A percentile compares a stretch with the other conserved stretches of the same genome.
Evolutionary conservation across 92 coral and sea anemone genomes (phyloP).

Genomic region (Pocillopora grandis): DNA sequence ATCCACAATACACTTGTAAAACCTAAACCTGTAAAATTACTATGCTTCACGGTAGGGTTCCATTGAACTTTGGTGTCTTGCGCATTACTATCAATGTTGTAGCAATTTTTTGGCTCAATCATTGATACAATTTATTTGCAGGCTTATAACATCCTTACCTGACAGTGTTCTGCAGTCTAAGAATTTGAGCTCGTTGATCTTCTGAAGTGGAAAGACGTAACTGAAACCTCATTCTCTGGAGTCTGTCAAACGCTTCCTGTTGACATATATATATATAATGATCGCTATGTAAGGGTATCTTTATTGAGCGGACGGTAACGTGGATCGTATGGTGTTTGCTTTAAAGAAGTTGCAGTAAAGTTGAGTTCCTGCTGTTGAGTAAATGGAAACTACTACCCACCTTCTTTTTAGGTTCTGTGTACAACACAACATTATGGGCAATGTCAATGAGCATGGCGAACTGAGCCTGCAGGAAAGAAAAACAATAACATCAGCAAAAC

Average conservation of each 20-base stretch:
- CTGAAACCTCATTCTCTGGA: conserved; percentile 90
- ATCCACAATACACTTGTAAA: too few species aligned
- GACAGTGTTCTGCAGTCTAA: conserved; percentile 82
- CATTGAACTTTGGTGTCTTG: too few species aligned
- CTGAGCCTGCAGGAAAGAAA: conserved; percentile 73
- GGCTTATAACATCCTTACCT: conserved; percentile 32
- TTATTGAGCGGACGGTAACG: too few species aligned
- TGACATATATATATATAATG: background rate
- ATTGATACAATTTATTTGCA: background rate
- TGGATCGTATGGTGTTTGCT: too few species aligned
- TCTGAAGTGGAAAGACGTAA: conserved; percentile 86
- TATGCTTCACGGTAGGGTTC: too few species aligned
- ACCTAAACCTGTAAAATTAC: too few species aligned
- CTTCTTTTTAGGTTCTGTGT: conserved; percentile 99
- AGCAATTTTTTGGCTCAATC: too few species aligned
- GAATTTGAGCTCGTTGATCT: conserved; percentile 92
- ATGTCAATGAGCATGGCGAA: conserved; percentile 93
- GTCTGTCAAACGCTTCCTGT: conserved; percentile 90
- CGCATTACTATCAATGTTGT: too few species aligned
- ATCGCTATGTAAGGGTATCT: too few species aligned
- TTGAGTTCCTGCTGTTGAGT: background rate
- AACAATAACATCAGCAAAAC: background rate
- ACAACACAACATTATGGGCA: conserved; percentile 88
- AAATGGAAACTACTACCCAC: conserved; percentile 21
- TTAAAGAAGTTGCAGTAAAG: too few species aligned